Base-by-base conservation (phyloP, 2,888 invertebrate species). In the Acleris holmiana region DNA sequence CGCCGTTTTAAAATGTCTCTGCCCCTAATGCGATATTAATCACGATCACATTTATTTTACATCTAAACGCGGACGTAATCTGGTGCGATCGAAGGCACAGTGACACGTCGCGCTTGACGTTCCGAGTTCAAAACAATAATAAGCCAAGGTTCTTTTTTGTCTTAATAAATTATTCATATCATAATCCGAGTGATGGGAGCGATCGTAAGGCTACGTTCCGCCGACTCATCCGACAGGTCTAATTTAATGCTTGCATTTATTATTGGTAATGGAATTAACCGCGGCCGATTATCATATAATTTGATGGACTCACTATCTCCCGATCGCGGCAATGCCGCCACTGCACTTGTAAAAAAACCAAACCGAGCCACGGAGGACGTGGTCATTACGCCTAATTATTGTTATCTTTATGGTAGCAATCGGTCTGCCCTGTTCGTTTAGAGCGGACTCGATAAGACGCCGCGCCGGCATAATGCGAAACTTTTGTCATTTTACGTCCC, bases 181-280 rank as follows among this genome's bases (percentile, higher is more conserved):
- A 88, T 92, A 92, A 91, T 91, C 91, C 88, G 80, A 86, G 83
- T 87, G 90, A 91, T 89, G 86, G 88, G 80, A 85, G 84, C 84
- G 85, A 84, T 86, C 80, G 80, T 84, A 74, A 73, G 77, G 69
- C 80, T 73, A 73, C 85, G 83, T 88, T 86, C 86, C 85, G 88
- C 80, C 89, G 88, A 90, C 88, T 91, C 91, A 89, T 89, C 88
- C 85, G 89, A 89, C 90, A 85, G 89, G 85, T 88, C 86, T 89
- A 89, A 91, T 88, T 90, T 91, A 92, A 92, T 92, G 86, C 91
- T 85, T 86, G 91, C 91, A 91, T 92, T 92, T 92, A 91, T 91
- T 90, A 92, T 90, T 90, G 88, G 86, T 89, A 91, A 91, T 91
- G 90, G 92, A 91, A 92, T 91, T 91, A 92, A 91, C 91, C 78